Evolutionary conservation across 2,888 invertebrate genomes (phyloP).

Genomic region (Shargacucullia verbasci): DNA sequence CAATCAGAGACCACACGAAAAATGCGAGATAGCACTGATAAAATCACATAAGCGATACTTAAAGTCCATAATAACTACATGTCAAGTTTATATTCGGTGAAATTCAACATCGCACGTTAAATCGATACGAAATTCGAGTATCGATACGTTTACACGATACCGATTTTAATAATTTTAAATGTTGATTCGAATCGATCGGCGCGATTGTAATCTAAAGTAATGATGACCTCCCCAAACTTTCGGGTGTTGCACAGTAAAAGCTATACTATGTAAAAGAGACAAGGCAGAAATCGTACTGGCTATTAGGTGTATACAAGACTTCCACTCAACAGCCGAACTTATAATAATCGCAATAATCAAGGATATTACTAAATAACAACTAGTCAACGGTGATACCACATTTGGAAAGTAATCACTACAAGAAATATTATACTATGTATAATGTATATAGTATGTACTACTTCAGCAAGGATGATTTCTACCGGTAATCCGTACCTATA

Average conservation of each 20-base stretch:
- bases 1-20: constrained; percentile 14
- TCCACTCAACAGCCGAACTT: too few relatives aligned
- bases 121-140: constrained; percentile 42
- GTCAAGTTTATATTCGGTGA: constrained; percentile 30
- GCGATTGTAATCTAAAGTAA: constrained; percentile 69
- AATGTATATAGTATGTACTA: too few relatives aligned
- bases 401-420: too few relatives aligned
- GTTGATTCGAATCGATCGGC: constrained; percentile 64
- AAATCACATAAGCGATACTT: constrained; percentile 35
- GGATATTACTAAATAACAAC: too few relatives aligned
- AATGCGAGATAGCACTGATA: constrained; percentile 9
- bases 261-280: background rate
- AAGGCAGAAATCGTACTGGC: too few relatives aligned
- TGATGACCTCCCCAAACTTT: constrained; percentile 65
- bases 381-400: too few relatives aligned
- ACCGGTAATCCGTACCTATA: too few relatives aligned
- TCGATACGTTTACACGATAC: constrained; percentile 42
- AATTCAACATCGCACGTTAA: constrained; percentile 47
- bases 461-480: too few relatives aligned
- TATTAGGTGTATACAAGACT: too few relatives aligned
- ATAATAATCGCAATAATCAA: too few relatives aligned
- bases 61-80: constrained; percentile 38
- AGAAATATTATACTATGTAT: too few relatives aligned
- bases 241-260: constrained; percentile 24
- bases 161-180: constrained; percentile 65